Base-by-base conservation (phyloP, 2,113 vertebrate species). In the Notechis scutatus region DNA sequence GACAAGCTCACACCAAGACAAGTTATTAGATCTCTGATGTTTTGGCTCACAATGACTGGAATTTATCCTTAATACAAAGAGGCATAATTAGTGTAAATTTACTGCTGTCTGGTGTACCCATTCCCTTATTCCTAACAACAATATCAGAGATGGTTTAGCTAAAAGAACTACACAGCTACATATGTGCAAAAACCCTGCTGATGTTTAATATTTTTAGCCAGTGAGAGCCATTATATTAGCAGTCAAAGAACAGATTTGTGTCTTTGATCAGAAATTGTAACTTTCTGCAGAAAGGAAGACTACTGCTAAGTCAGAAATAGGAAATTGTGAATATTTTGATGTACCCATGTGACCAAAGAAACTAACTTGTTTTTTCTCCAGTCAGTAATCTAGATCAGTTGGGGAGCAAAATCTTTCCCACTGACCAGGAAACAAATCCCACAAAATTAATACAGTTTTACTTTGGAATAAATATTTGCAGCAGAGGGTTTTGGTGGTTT, bases 11-110 rank as follows among this genome's bases (percentile, higher is more conserved):
- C 95, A 95, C 34, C 93, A 56, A 29, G 21, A 26, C 54, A 95
- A 94, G 95, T 96, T 91, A 47, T 91, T 88, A 89, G 93, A 94
- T 95, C 89, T 92, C 94, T 94, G 91, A 95, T 96, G 64, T 96
- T 96, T 94, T 59, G 88, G 92, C 94, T 93, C 91, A 88, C n/a
- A 0, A 52, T 94, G 93, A 87, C 90, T 61, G 14, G 26, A 95
- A 94, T 42, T 89, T 74, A 86, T 52, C n/a, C 50, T 92, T 42
- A 55, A 21, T 20, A 45, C 11, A 90, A 29, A 54, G 24, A 26
- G 15, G 4, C 42, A 87, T 15, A 93, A 52, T 52, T 47, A 29
- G 74, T 6, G 1, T 9, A 69, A 88, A 88, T 4, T 56, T 87
- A 86, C 20, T 52, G 56, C 45, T 26, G 69, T 56, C 4, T 57